These are phyloP conservation scores for Anas platyrhynchos DNA, from an alignment of 2,113 vertebrate genomes.

Conservation along the genomic window DNA sequence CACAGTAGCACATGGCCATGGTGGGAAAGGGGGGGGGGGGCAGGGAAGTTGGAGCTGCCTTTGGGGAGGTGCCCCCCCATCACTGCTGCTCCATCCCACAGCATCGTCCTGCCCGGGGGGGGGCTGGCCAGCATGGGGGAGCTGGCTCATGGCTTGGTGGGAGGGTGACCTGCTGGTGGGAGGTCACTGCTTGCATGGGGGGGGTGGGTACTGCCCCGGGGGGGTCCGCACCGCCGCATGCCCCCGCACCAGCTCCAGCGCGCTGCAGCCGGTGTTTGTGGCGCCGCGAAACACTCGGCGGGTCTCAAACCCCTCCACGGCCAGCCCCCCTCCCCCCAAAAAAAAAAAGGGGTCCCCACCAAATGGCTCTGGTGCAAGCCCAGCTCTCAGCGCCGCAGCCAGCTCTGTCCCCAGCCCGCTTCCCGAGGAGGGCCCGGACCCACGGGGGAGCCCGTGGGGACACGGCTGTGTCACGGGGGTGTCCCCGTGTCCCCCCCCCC, in stretches of 20 bases:
- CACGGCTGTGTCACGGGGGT: background rate
- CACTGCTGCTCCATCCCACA: background rate
- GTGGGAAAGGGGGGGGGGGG: background rate
- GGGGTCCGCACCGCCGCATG: background rate
- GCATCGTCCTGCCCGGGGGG: background rate
- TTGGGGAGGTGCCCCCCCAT: background rate
- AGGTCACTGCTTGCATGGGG: too few relatives aligned
- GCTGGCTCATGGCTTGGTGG: too few relatives aligned
- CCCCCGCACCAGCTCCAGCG: background rate
- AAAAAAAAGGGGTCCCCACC: too few relatives aligned
- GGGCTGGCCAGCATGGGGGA: background rate
- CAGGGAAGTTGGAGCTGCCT: too few relatives aligned
- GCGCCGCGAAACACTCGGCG: background rate
- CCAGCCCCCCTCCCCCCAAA: background rate
- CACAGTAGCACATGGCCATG: background rate
- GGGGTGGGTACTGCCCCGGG: too few relatives aligned
- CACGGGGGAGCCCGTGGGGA: background rate
- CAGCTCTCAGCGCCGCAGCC: background rate
- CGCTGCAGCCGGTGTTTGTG: background rate
- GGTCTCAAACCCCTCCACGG: slow-evolving; percentile 2
- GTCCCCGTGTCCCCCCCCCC: background rate
- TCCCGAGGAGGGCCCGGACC: slow-evolving; percentile 24
- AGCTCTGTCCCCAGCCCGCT: background rate
- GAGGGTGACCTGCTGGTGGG: too few relatives aligned
- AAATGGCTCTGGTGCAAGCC: slow-evolving; percentile 2